phyloP scores from a whole-genome alignment of 2,113 vertebrate species.

The Cyprinodon variegatus region DNA sequence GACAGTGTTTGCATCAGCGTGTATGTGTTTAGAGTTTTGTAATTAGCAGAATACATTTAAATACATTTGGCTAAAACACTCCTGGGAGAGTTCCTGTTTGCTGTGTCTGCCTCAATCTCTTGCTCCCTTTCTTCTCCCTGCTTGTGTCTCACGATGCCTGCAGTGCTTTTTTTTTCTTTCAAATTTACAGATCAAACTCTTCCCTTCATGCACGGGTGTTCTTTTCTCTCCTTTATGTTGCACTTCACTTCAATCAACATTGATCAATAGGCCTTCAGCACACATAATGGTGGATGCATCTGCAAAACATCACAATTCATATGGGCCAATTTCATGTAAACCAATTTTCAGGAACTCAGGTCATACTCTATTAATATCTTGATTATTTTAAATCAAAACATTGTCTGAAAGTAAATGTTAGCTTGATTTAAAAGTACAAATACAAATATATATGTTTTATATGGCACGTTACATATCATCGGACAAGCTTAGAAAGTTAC shows the following conservation, averaged over 20 bases:
- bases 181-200: slow-evolving; percentile 61
- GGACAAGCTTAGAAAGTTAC: slow-evolving; percentile 43
- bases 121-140: slow-evolving; percentile 63
- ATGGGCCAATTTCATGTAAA: slow-evolving; percentile 10
- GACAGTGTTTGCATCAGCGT: slow-evolving; percentile 72
- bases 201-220: slow-evolving; percentile 46
- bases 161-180: slow-evolving; percentile 50
- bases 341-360: slow-evolving; percentile 16
- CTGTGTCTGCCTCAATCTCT: slow-evolving; percentile 67
- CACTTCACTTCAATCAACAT: slow-evolving; percentile 26
- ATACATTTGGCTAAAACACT: slow-evolving; percentile 78
- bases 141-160: slow-evolving; percentile 47
- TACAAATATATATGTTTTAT: slow-evolving; percentile 24
- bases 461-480: slow-evolving; percentile 26
- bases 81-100: slow-evolving; percentile 74
- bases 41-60: slow-evolving; percentile 84
- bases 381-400: slow-evolving; percentile 3
- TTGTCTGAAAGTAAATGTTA: slow-evolving; percentile 4
- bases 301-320: slow-evolving; percentile 15
- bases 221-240: slow-evolving; percentile 49
- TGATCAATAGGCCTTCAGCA: slow-evolving; percentile 49
- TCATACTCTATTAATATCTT: slow-evolving; percentile 10
- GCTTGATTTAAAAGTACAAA: slow-evolving; percentile 9
- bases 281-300: slow-evolving; percentile 33
- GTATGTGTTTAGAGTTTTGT: slow-evolving; percentile 79